Base-by-base conservation (phyloP, 2,113 vertebrate genomes). In the Myrmecophaga tridactyla region DNA sequence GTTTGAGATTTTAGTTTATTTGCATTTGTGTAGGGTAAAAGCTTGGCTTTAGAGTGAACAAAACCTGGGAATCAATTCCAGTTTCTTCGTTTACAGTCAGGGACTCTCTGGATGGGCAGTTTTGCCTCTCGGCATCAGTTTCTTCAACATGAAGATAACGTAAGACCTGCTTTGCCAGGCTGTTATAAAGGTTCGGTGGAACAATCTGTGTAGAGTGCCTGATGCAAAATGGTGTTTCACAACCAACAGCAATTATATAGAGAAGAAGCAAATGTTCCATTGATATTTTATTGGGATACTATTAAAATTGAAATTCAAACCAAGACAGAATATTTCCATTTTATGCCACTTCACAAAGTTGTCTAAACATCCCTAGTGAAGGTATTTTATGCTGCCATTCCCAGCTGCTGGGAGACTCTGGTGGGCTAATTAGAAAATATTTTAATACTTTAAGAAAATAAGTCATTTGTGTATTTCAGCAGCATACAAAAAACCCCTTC, bases 401-500 rank as follows among this genome's bases (percentile, higher is more conserved):
- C 41, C 43, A 92, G 21, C 58, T 72, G 87, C 65, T 63, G 17
- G 46, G 39, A 83, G 60, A 90, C 25, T 39, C 25, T 73, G 17
- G 48, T 75, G 29, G 92, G 77, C 39, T 76, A 82, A 92, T 86
- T 92, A 89, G 36, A 88, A 88, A 95, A 88, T 77, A 88, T 80
- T 95, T 90, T 94, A 92, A 94, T 77, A 63, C 20, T 72, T 82
- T 95, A 96, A 94, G 75, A 70, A 94, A 97, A 85, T 94, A 94
- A 97, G 90, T 83, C 10, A 95, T 96, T 96, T 97, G 21, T 97
- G 86, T 56, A 1, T 97, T 97, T 98, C 97, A 89, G 90, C 85
- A 96, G 90, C 86, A 81, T 80, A 97, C 82, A 92, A 95, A 97
- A 97, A 95, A 97, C 60, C 69, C 36, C 62, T 96, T 10, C 83